Evolutionary conservation across 2,797 vertebrate species (phyloP), one percentile per base, ranked within the genome.

Genomic region (Protonibea diacanthus): DNA sequence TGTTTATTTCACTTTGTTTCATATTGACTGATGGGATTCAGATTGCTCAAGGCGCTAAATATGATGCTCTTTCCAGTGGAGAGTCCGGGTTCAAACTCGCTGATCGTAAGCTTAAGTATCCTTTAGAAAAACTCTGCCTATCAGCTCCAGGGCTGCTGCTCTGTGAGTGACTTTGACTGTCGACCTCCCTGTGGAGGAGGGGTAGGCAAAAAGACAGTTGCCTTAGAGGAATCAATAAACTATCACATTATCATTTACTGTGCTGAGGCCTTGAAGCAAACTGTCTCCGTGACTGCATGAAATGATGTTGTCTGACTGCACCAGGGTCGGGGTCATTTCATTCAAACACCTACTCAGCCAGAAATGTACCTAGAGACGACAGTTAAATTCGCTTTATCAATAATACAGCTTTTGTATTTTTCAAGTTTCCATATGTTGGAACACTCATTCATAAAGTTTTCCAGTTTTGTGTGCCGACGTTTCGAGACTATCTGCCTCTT

Each of bases 151-250:
- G 75, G 72, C 73, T 57, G 71, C 56, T 49, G 71, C 7, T 77
- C 66, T 73, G 74, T 65, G 21, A 71, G 58, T 80, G 83, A 87
- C 85, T 81, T 85, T 88, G 76, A 74, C 74, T 53, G 72, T 33
- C 27, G 48, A 74, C 65, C 76, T 81, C 64, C 74, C 59, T 0
- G 0, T 23, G 55, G 69, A 70, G 53, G 6, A 38, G 1, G 2
- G 21, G 48, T 20, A 56, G 62, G 48, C 17, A 71, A 76, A 70
- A 57, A 74, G 65, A 71, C 69, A 51, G 65, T 18, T 53, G 52
- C 60, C 71, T 73, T 3, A n/a, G 38, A 86, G 67, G 47, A 80
- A 88, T 91, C 87, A 80, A 87, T 90, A 85, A 87, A 71, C 59
- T 71, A 74, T 82, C 78, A 84, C 51, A 77, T 87, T 65, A 82